Evolutionary conservation across 2,888 invertebrate species (phyloP), one percentile per base, ranked within the genome.

Genomic region (Epiblema foenella): DNA sequence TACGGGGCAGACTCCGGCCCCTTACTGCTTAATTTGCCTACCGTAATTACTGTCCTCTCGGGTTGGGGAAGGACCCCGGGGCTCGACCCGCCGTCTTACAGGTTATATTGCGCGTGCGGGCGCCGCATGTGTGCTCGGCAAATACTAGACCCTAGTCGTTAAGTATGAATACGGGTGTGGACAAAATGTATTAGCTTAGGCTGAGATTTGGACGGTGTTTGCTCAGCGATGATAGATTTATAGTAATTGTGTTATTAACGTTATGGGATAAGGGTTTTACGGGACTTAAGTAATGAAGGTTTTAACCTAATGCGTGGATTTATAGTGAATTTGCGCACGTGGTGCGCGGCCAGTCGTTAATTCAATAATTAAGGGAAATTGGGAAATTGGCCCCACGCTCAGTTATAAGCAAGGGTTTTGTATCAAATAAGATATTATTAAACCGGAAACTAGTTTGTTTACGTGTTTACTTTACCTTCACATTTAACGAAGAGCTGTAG

Each of bases 21-120:
- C 92, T 91, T 89, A 93, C 93, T 93, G 93, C 94, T 93, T 93
- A 93, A 94, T 94, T 94, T 94, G 94, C 94, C 93, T 93, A 93
- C 93, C 92, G 93, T 94, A 94, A 94, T 94, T 94, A 93, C 94
- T 93, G 93, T 93, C 93, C 92, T 92, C 90, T 88, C 87, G 92
- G 92, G 90, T 86, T 84, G 86, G 89, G 91, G 89, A 86, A 87
- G 86, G 87, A 87, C 89, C 91, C 89, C 83, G 84, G 87, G 89
- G 88, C 87, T 85, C 89, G 89, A 88, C 89, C 89, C 88, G 86
- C 86, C 91, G 89, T 93, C 93, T 93, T 92, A 80, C 89, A 89
- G 89, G 90, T 90, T 92, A 92, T 91, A 92, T 92, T 91, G 89
- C 89, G 86, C 85, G 91, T 92, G 91, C 91, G 92, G 91, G 93